A percentile compares a stretch with the other conserved stretches of the same genome.
These are phyloP conservation scores for Eristalis pertinax DNA, from an alignment of 2,888 invertebrate genomes.

Conservation along the genomic window DNA sequence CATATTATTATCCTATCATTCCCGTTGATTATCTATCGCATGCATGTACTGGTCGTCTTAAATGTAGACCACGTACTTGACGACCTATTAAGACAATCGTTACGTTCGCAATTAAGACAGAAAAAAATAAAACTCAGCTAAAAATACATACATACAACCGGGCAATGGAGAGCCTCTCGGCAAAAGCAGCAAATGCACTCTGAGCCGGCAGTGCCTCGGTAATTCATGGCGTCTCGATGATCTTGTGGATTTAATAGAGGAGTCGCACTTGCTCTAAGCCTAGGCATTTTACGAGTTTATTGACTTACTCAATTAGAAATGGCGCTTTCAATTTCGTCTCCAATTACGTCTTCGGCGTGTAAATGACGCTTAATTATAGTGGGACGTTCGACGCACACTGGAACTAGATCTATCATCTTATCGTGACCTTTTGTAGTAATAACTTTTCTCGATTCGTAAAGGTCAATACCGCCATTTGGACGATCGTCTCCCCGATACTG, in stretches of 20 bases:
- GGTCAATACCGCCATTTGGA: constrained; percentile 66
- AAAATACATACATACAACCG: constrained; percentile 49
- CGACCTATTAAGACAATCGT: constrained; percentile 69
- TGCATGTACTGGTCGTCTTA: constrained; percentile 4
- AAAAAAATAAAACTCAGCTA: constrained; percentile 15
- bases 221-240: not conserved
- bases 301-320: constrained; percentile 56
- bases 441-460: constrained; percentile 23
- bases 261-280: not conserved
- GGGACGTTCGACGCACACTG: constrained; percentile 5
- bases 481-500: constrained; percentile 27
- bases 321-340: constrained; percentile 50
- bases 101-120: constrained; percentile 24
- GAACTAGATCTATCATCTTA: constrained; percentile 22
- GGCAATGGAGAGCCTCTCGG: not conserved
- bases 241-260: not conserved
- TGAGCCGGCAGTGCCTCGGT: not conserved
- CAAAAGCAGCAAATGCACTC: constrained; percentile 18
- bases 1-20: constrained; percentile 26
- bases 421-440: constrained; percentile 32
- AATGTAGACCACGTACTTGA: constrained; percentile 71
- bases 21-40: constrained; percentile 25
- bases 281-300: constrained; percentile 49
- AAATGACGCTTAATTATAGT: constrained; percentile 30
- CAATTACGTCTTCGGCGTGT: constrained; percentile 35